A percentile compares a stretch with the other conserved stretches of the same genome.
These are phyloP conservation scores for Microtus pennsylvanicus DNA, from an alignment of 2,113 vertebrate species.

Conservation along the genomic window DNA sequence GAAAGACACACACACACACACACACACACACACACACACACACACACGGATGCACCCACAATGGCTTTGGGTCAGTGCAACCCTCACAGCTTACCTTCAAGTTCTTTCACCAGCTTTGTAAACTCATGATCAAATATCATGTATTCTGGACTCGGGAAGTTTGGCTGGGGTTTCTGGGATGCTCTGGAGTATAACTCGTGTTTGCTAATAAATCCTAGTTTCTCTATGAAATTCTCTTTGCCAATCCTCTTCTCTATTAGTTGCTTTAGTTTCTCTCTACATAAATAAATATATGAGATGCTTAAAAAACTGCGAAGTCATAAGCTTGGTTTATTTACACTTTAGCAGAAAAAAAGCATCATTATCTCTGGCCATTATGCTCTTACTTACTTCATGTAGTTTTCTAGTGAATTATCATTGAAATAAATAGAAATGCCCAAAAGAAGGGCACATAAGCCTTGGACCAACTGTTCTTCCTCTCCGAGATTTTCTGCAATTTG, in stretches of 20 bases:
- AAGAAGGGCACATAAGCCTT: conserved; percentile 96
- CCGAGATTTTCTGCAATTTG: conserved; percentile 99
- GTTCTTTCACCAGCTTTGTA: conserved; percentile 97
- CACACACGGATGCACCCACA: neutral
- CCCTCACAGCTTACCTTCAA: conserved; percentile 92
- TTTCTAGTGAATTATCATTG: conserved; percentile 98
- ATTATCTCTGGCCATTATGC: neutral
- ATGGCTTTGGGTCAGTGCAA: neutral
- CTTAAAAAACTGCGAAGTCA: neutral
- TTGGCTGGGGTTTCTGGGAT: conserved; percentile 96
- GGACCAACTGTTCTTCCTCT: conserved; percentile 97
- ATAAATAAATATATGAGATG: conserved; percentile 41
- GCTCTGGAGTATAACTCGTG: conserved; percentile 98
- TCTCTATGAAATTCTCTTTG: conserved; percentile 98
- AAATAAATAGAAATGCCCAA: conserved; percentile 99
- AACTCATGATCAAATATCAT: conserved; percentile 99
- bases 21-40: neutral
- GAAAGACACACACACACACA: neutral
- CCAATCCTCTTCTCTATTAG: conserved; percentile 98
- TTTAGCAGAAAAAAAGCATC: neutral
- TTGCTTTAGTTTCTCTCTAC: conserved; percentile 98
- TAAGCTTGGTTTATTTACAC: neutral
- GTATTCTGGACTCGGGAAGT: conserved; percentile 94
- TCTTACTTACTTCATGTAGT: conserved; percentile 94
- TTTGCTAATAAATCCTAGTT: conserved; percentile 97